A percentile compares a stretch with the other conserved stretches of the same genome.
Conservation (phyloP, 2,113 vertebrate species). For the Cyprinus carpio region DNA sequence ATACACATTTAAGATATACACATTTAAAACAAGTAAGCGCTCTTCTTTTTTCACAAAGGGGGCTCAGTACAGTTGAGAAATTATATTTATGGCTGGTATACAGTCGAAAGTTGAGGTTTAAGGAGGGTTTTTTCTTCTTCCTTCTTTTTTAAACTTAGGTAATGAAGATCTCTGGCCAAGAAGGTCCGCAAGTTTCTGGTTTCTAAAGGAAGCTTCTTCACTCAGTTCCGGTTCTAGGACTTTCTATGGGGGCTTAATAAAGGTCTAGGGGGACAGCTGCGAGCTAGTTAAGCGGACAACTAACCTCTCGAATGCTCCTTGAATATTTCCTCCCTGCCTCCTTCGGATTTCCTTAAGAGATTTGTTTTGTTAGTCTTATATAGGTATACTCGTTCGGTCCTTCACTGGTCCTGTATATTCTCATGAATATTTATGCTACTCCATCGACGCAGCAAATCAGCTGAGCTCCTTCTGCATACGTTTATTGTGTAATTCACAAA, state of each 20-base stretch:
- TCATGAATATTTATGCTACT: not conserved
- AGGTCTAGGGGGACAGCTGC: constrained; percentile 76
- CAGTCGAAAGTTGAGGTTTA: not conserved
- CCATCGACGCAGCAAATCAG: not conserved
- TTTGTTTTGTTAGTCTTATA: not conserved
- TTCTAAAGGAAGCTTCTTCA: not conserved
- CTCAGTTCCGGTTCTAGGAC: constrained; percentile 34
- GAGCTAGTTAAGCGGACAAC: not conserved
- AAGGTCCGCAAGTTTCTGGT: not conserved
- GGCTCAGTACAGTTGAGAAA: not conserved
- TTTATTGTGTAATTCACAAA: not conserved
- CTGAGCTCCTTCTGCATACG: not conserved
- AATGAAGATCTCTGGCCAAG: not conserved
- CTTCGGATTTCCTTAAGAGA: not conserved
- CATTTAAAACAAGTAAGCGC: not conserved
- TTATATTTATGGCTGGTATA: not conserved
- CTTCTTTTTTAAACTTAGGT: not conserved
- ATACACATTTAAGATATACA: not conserved
- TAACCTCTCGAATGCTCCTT: not conserved
- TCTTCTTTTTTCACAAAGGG: not conserved
- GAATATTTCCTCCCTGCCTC: not conserved
- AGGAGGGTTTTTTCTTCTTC: not conserved
- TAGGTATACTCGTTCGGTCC: not conserved
- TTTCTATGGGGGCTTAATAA: constrained; percentile 20
- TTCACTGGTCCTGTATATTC: not conserved